Evolutionary conservation across 2,888 invertebrate species (phyloP).

Genomic region (Melanotus villosus): DNA sequence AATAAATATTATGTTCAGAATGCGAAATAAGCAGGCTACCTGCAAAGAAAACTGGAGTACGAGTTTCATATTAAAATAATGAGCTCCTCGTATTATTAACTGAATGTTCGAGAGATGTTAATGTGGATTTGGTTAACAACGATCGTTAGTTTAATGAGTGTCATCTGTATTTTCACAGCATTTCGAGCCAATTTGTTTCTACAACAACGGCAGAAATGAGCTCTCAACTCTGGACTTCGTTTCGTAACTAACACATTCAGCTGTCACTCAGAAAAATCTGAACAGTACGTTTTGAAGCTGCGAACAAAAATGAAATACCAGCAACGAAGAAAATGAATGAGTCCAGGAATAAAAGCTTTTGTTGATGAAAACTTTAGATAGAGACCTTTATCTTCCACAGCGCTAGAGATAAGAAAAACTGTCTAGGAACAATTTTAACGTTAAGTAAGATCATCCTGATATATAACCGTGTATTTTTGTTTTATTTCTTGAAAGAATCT

Average conservation of each 20-base stretch:
- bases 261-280: conserved; percentile 35
- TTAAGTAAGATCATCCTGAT: conserved; percentile 6
- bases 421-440: conserved; percentile 5
- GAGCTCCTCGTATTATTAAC: too few species aligned
- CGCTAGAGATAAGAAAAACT: conserved; percentile 7
- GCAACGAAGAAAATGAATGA: conserved; percentile 12
- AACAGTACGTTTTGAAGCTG: conserved; percentile 24
- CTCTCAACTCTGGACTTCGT: conserved; percentile 17
- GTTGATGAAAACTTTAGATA: conserved; percentile 26
- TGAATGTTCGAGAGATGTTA: too few species aligned
- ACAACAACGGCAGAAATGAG: conserved; percentile 15
- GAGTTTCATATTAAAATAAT: too few species aligned
- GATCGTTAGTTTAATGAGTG: conserved; percentile 11
- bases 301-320: conserved; percentile 21
- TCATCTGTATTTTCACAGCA: conserved; percentile 12
- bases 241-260: conserved; percentile 30
- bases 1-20: too few species aligned
- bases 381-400: conserved; percentile 17
- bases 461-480: not conserved
- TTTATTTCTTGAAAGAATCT: too few species aligned
- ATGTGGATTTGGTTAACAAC: too few species aligned
- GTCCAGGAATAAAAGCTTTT: conserved; percentile 19
- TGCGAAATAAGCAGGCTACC: too few species aligned
- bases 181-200: conserved; percentile 27
- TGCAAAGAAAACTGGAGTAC: too few species aligned